These are phyloP conservation scores for Aphidius gifuensis DNA, from an alignment of 1,140 invertebrate species.

Conservation along the genomic window DNA sequence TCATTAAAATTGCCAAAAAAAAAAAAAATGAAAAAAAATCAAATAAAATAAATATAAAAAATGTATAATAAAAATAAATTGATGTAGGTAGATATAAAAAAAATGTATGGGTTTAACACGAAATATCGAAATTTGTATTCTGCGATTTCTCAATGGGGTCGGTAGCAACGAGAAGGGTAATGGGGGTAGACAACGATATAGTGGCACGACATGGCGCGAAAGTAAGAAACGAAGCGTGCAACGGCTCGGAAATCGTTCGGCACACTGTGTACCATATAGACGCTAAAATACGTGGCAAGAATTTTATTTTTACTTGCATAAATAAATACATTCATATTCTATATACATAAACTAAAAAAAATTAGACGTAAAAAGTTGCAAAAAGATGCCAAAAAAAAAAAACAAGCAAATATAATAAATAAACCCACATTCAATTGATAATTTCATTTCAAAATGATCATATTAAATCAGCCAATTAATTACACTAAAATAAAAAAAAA, in stretches of 20 bases:
- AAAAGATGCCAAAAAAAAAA: too few species aligned
- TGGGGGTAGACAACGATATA: slow-evolving; percentile 19
- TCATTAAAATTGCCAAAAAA: too few species aligned
- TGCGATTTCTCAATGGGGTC: slow-evolving; percentile 5
- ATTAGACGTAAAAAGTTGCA: too few species aligned
- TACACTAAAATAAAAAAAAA: too few species aligned
- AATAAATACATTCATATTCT: too few species aligned
- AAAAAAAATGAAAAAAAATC: too few species aligned
- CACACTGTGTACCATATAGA: slow-evolving; percentile 16
- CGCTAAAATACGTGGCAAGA: slow-evolving; percentile 25
- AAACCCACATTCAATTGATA: too few species aligned
- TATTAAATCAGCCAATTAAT: too few species aligned
- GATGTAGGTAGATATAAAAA: not conserved
- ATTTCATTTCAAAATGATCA: too few species aligned
- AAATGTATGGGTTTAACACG: not conserved
- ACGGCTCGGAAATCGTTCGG: slow-evolving; percentile 27
- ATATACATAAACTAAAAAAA: too few species aligned
- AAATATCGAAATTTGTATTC: slow-evolving; percentile 30
- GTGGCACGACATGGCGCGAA: slow-evolving; percentile 12
- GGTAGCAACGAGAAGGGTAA: slow-evolving; percentile 6
- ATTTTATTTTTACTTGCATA: slow-evolving; percentile 10
- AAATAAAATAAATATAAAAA: not conserved
- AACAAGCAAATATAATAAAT: too few species aligned
- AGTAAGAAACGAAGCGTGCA: slow-evolving; percentile 27
- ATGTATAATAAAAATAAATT: not conserved